Evolutionary conservation across 2,113 vertebrate species (phyloP).

Genomic region (Caracal caracal): DNA sequence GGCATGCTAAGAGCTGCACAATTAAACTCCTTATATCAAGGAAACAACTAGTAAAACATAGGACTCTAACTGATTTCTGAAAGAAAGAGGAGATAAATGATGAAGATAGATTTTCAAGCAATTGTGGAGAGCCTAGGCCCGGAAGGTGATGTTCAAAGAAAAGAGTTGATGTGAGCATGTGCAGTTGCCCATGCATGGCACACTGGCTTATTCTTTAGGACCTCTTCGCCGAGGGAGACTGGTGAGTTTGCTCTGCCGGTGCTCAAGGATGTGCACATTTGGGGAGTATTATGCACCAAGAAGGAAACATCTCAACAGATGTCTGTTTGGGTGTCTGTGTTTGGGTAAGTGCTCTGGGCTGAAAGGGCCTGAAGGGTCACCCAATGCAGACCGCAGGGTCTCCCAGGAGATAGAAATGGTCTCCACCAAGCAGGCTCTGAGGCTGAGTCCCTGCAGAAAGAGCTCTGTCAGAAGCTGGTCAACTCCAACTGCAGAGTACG

Average conservation of each 20-base stretch:
- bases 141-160: background rate
- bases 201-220: background rate
- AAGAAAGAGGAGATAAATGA: constrained; percentile 21
- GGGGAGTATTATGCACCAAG: background rate
- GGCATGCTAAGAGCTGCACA: constrained; percentile 72
- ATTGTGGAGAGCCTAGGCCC: background rate
- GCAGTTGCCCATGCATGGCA: background rate
- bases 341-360: background rate
- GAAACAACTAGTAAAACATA: constrained; percentile 66
- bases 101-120: background rate
- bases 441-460: background rate
- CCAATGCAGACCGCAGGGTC: background rate
- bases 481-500: background rate
- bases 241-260: background rate
- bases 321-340: background rate
- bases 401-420: background rate
- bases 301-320: background rate
- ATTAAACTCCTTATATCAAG: constrained; percentile 73
- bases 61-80: constrained; percentile 58
- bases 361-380: background rate
- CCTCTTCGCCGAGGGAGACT: background rate
- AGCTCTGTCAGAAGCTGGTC: background rate
- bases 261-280: background rate
- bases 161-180: background rate
- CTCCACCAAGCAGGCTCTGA: background rate